Evolutionary conservation across 2,113 vertebrate species (phyloP).

Genomic region (Balaenoptera acutorostrata): DNA sequence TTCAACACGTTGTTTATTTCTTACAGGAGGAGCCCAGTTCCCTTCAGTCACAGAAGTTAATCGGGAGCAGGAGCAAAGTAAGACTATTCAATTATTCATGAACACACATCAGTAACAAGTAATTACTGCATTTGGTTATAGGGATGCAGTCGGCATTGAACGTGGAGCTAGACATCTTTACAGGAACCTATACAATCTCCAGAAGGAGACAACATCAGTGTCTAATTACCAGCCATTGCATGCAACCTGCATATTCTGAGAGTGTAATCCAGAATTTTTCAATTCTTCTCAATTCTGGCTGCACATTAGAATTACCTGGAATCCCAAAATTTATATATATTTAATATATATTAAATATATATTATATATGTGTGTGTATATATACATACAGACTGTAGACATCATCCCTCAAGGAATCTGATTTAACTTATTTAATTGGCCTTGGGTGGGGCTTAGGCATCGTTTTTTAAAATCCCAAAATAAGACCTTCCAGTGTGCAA

Average conservation of each 20-base stretch:
- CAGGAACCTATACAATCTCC: slow-evolving; percentile 44
- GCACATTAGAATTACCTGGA: background rate
- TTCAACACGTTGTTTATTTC: slow-evolving; percentile 57
- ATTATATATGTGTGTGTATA: background rate
- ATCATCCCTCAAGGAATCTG: background rate
- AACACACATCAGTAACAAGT: slow-evolving; percentile 68
- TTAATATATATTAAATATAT: background rate
- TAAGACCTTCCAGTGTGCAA: background rate
- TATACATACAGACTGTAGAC: background rate
- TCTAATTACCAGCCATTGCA: slow-evolving; percentile 55
- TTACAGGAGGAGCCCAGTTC: slow-evolving; percentile 48
- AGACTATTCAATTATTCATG: slow-evolving; percentile 76
- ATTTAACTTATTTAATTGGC: background rate
- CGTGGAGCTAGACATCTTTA: slow-evolving; percentile 64
- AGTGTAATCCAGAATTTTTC: background rate
- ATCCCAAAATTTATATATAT: background rate
- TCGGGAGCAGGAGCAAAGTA: slow-evolving; percentile 42
- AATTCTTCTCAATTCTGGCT: background rate
- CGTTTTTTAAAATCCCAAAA: background rate
- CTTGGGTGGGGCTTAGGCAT: background rate
- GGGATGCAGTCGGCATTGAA: slow-evolving; percentile 61
- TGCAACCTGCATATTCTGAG: slow-evolving; percentile 44
- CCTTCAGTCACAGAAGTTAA: slow-evolving; percentile 66
- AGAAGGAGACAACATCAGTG: slow-evolving; percentile 62
- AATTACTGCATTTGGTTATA: slow-evolving; percentile 69